phyloP scores from a whole-genome alignment of 23 tunicate species.

The Styela clava region DNA sequence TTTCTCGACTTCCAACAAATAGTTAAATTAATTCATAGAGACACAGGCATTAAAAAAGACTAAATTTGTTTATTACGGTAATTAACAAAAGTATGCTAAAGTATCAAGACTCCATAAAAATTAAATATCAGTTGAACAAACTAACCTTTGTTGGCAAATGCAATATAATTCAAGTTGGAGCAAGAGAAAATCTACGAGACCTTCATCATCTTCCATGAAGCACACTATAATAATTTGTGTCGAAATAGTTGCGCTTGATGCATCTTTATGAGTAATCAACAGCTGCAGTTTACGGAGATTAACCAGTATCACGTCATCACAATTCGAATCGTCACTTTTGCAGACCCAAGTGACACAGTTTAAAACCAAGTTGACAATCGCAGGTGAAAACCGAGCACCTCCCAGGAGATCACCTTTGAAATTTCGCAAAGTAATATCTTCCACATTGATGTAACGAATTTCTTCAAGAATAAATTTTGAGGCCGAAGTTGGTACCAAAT shows the following conservation, averaged over 20 bases:
- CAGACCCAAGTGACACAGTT: neutral
- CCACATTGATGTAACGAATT: neutral
- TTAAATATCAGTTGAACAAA: no score
- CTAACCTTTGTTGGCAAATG: neutral
- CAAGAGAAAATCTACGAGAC: slow-evolving; percentile 37
- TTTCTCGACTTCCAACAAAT: no score
- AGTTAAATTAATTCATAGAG: no score
- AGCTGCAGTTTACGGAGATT: neutral
- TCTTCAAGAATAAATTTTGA: neutral
- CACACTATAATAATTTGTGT: slow-evolving; percentile 13
- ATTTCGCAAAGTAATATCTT: neutral
- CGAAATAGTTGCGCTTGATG: neutral
- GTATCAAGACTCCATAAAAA: no score
- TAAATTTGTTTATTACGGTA: no score
- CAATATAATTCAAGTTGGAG: slow-evolving; percentile 37
- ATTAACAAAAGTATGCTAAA: no score
- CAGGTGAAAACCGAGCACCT: neutral
- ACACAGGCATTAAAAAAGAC: no score
- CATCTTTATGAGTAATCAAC: neutral
- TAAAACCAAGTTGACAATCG: neutral
- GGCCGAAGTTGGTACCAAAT: neutral
- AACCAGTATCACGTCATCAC: neutral
- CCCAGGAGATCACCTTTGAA: neutral
- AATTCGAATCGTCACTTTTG: neutral
- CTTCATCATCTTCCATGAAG: slow-evolving; percentile 69